Percentiles rank a stretch among this genome's conserved stretches.
These are phyloP conservation scores for Hepsetus odoe DNA, from an alignment of 2,113 vertebrate species.

Conservation along the genomic window DNA sequence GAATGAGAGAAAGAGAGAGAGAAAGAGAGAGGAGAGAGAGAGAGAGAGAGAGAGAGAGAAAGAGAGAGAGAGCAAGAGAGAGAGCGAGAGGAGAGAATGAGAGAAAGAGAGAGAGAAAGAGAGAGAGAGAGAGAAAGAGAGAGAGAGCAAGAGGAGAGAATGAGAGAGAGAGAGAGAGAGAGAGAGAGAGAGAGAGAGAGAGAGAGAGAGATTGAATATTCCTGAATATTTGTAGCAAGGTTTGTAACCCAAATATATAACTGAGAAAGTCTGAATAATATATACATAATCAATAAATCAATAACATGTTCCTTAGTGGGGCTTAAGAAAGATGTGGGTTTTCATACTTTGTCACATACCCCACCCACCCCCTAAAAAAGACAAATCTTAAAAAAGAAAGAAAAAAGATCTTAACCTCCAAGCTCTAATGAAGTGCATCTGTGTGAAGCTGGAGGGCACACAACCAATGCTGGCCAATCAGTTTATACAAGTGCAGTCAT, in stretches of 20 bases:
- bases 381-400: not conserved
- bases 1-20: too few relatives aligned
- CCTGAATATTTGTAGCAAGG: not conserved
- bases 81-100: too few relatives aligned
- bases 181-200: not conserved
- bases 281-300: not conserved
- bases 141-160: too few relatives aligned
- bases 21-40: too few relatives aligned
- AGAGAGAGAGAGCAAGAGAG: too few relatives aligned
- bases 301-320: too few relatives aligned
- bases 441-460: slow-evolving; percentile 7
- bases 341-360: not conserved
- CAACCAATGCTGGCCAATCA: slow-evolving; percentile 18
- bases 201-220: not conserved
- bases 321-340: not conserved
- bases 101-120: too few relatives aligned
- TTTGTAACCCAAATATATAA: too few relatives aligned
- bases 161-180: not conserved
- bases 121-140: too few relatives aligned
- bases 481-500: slow-evolving; percentile 16
- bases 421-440: not conserved
- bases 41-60: too few relatives aligned
- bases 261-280: not conserved
- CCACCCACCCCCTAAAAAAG: too few relatives aligned
- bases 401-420: not conserved